A percentile compares a stretch with the other conserved stretches of the same genome.
Evolutionary conservation across 2,888 invertebrate species (phyloP).

Genomic region (Cryptocheilus praepositus): DNA sequence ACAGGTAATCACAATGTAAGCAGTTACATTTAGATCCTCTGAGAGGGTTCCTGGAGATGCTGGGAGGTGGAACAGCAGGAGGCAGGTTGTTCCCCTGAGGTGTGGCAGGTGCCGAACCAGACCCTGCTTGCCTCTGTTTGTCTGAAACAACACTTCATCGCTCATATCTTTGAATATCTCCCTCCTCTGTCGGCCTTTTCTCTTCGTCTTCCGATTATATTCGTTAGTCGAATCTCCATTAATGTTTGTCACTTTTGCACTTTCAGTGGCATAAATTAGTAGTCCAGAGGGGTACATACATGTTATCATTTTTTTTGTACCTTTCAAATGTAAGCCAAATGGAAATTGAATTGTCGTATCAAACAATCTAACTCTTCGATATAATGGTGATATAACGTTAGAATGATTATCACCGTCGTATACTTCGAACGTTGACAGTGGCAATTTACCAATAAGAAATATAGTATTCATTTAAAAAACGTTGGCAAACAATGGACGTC

Average conservation of each 20-base stretch:
- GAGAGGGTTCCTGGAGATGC: slow-evolving; percentile 85
- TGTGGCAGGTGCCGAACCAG: slow-evolving; percentile 84
- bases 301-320: neutral
- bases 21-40: slow-evolving; percentile 89
- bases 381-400: neutral
- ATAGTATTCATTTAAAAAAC: neutral
- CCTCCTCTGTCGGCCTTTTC: slow-evolving; percentile 38
- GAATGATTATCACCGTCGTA: neutral
- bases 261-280: slow-evolving; percentile 46
- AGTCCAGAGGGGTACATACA: slow-evolving; percentile 38
- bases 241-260: slow-evolving; percentile 30
- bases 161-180: slow-evolving; percentile 56
- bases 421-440: neutral
- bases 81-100: slow-evolving; percentile 79
- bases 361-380: neutral
- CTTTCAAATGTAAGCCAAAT: neutral
- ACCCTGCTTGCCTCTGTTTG: slow-evolving; percentile 79
- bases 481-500: neutral
- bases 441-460: too few species aligned
- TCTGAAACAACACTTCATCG: slow-evolving; percentile 77
- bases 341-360: neutral
- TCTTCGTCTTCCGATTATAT: slow-evolving; percentile 39
- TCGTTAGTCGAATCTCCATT: slow-evolving; percentile 36
- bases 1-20: slow-evolving; percentile 70
- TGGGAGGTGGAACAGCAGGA: slow-evolving; percentile 76